Evolutionary conservation across 2,797 vertebrate species (phyloP), one percentile per base, ranked within the genome.

Genomic region (Apodemus agrarius): DNA sequence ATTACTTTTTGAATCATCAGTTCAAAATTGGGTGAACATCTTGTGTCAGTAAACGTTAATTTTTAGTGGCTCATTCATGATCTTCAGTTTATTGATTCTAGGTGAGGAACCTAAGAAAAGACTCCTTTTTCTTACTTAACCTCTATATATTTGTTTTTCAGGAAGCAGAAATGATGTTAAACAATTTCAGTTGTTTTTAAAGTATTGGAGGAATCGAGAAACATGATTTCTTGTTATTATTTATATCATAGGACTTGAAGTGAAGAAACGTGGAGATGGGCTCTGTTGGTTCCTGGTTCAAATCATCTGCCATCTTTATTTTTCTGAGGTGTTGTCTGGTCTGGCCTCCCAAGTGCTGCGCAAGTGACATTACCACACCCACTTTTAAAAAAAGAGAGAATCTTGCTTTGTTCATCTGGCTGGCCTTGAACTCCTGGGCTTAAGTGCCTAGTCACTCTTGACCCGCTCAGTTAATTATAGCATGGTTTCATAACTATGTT

Each of bases 141-240:
- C 82, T 96, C 57, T 80, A 61, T 26, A 57, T 31, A 90, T n/a
- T 96, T 95, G 96, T 96, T 96, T 97, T 96, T 96, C 82, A 92
- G 93, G 93, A 97, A 96, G 89, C 89, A 96, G 81, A 93, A 95
- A 96, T 75, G n/a, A 80, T 90, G 31, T 90, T 96, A 92, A 94
- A 92, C 17, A 65, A 76, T 92, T 91, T 79, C 63, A 31, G 57
- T 91, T 90, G 24, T 80, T 96, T 97, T 85, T 83, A 93, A 94
- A 96, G 82, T 88, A 82, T 12, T 96, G 74, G 92, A 92, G 52
- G 79, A 95, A 89, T 96, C 92, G 78, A 96, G 97, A 94, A 90
- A 61, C 82, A 61, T 80, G n/a, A 90, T 91, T 81, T 72, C 69
- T 72, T 89, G 78, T 91, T 61, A 49, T 65, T 85, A 43, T 93